Base-by-base conservation (phyloP, 2,888 invertebrate species). In the Harpagoxenus sublaevis region DNA sequence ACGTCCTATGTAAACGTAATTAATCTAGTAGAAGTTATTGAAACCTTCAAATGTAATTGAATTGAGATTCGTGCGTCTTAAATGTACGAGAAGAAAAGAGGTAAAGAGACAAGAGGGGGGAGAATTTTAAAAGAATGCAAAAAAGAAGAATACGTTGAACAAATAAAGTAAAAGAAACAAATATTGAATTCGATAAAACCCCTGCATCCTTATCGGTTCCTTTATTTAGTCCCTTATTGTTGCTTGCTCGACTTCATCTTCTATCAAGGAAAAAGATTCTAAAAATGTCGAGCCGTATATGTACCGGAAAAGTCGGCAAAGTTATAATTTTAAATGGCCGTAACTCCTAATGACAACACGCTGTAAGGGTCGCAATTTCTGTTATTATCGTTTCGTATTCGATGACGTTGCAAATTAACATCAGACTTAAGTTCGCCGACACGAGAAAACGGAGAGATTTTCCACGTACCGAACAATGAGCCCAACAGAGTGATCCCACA, bases 61-160 rank as follows among this genome's bases (percentile, higher is more conserved):
- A 91, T 89, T 87, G 89, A 57, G 77, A 87, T 86, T 74, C 87
- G 84, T 87, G 86, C 74, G 79, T 77, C 88, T 89, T 88, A 87
- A 63, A 35, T 39, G 23, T 55, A 62, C 66, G 31, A 63, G 35
- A 71, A 55, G 63, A 35, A 31, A 23, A 62, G 77, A 57, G 53
- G 42, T n/a, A 48, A 28, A 70, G 35, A 15, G 35, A 42, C 8
- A 5, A n/a, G 12, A 39, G 62, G 23, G 15, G 31, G 28, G 5
- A 28, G 12, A 39, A 23, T 12, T 68, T 66, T 48, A 28, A 31
- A 45, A 63, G 9, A 66, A 18, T 45, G 23, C 3, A 42, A 39
- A 63, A 15, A 39, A n/a, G 39, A 55, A 35, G 10, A 66, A 4
- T 23, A 18, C 18, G 15, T 35, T 15, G 6, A 63, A 51, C n/a